These are phyloP conservation scores for Amblyopsis rosae DNA, from an alignment of 2,113 vertebrate genomes.

Conservation along the genomic window DNA sequence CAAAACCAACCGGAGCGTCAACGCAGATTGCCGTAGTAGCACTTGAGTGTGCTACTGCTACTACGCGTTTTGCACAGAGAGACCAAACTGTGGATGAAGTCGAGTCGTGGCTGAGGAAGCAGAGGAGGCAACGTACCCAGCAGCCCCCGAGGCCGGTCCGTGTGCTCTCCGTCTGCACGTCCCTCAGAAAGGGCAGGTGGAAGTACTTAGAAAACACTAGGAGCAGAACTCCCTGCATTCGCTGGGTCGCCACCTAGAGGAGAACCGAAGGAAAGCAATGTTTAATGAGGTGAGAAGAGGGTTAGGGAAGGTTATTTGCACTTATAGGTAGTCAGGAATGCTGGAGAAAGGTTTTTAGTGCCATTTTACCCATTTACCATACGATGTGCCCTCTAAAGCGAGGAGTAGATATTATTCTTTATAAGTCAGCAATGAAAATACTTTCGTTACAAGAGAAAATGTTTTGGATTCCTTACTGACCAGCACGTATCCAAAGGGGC, in stretches of 20 bases:
- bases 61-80: too few relatives aligned
- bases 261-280: not conserved
- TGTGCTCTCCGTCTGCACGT: slow-evolving; percentile 89
- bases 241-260: slow-evolving; percentile 87
- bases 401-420: too few relatives aligned
- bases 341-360: too few relatives aligned
- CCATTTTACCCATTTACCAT: too few relatives aligned
- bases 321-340: not conserved
- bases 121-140: slow-evolving; percentile 74
- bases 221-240: slow-evolving; percentile 95
- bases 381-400: too few relatives aligned
- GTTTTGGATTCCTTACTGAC: slow-evolving; percentile 70
- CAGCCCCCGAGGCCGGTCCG: slow-evolving; percentile 86
- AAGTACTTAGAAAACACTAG: slow-evolving; percentile 92
- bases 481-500: slow-evolving; percentile 91
- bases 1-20: too few relatives aligned
- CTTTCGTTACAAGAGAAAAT: not conserved
- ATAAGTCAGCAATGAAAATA: not conserved
- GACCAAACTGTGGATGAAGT: too few relatives aligned
- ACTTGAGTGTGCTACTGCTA: too few relatives aligned
- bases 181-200: slow-evolving; percentile 87
- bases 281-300: not conserved
- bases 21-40: too few relatives aligned
- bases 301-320: not conserved
- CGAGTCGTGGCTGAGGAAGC: too few relatives aligned